Conservation (phyloP, 2,888 invertebrate genomes). For the Morpho achilles region DNA sequence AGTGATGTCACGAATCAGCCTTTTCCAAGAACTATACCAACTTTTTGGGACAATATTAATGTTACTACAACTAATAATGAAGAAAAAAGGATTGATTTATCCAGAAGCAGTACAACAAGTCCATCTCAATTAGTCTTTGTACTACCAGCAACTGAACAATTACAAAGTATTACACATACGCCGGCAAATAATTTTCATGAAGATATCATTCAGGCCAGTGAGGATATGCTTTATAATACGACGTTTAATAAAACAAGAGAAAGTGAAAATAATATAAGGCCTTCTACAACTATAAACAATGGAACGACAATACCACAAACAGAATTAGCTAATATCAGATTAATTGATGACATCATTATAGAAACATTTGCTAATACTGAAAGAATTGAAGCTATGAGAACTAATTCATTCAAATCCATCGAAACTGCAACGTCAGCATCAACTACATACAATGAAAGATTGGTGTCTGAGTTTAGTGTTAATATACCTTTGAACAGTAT, state of each 20-base stretch:
- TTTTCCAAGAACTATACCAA: slow-evolving; percentile 4
- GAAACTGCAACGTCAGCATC: too few species aligned
- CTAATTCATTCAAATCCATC: too few species aligned
- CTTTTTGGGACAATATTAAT: slow-evolving; percentile 15
- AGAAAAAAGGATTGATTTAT: slow-evolving; percentile 5
- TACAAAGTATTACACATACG: not conserved
- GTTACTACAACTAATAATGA: slow-evolving; percentile 10
- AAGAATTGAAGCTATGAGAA: too few species aligned
- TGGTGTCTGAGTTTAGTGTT: too few species aligned
- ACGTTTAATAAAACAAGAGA: slow-evolving; percentile 10
- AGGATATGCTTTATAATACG: not conserved
- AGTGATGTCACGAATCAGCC: slow-evolving; percentile 31
- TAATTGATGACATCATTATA: too few species aligned
- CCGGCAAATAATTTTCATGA: slow-evolving; percentile 1
- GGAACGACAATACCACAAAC: too few species aligned
- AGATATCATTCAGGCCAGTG: not conserved
- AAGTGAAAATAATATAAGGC: slow-evolving; percentile 4
- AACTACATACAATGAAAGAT: too few species aligned
- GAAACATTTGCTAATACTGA: too few species aligned
- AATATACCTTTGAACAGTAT: too few species aligned
- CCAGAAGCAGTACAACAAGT: slow-evolving; percentile 25
- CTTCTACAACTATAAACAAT: too few species aligned
- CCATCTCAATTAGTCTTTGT: slow-evolving; percentile 16
- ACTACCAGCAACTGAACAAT: not conserved
- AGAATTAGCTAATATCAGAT: too few species aligned